Conservation (phyloP, 2,797 vertebrate species). For the Sternarchorhynchus goeldii region DNA sequence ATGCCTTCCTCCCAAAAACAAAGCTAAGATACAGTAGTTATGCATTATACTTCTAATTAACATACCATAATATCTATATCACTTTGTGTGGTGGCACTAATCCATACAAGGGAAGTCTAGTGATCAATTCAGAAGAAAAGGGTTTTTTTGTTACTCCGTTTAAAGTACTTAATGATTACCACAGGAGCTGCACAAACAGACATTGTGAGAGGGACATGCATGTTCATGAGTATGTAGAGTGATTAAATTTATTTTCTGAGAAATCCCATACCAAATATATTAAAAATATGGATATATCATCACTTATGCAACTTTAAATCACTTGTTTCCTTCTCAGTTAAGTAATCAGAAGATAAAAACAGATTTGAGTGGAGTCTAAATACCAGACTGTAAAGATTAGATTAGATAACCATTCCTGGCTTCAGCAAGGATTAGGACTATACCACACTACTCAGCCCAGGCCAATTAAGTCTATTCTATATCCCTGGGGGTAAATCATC, state of each 20-base stretch:
- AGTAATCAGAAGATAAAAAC: constrained; percentile 19
- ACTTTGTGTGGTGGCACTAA: too few relatives aligned
- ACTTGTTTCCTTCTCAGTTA: neutral
- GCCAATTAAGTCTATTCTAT: constrained; percentile 15
- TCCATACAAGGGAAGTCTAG: too few relatives aligned
- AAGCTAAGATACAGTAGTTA: neutral
- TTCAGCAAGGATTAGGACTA: constrained; percentile 12
- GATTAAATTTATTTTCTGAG: too few relatives aligned
- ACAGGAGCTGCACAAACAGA: too few relatives aligned
- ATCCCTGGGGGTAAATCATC: constrained; percentile 1
- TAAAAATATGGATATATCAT: too few relatives aligned
- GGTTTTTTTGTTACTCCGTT: too few relatives aligned
- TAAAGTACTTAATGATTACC: too few relatives aligned
- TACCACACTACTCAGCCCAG: neutral
- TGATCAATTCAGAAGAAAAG: too few relatives aligned
- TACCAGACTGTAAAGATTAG: constrained; percentile 19
- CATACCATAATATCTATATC: neutral
- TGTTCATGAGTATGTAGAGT: too few relatives aligned
- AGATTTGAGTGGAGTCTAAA: constrained; percentile 3
- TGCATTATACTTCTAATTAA: too few relatives aligned
- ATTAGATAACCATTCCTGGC: constrained; percentile 23
- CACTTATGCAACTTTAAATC: constrained; percentile 1
- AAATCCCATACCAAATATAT: too few relatives aligned
- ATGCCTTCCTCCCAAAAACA: neutral
- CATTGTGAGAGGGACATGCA: too few relatives aligned